phyloP scores from a whole-genome alignment of 2,797 vertebrate species.

The Crypturellus tataupa region DNA sequence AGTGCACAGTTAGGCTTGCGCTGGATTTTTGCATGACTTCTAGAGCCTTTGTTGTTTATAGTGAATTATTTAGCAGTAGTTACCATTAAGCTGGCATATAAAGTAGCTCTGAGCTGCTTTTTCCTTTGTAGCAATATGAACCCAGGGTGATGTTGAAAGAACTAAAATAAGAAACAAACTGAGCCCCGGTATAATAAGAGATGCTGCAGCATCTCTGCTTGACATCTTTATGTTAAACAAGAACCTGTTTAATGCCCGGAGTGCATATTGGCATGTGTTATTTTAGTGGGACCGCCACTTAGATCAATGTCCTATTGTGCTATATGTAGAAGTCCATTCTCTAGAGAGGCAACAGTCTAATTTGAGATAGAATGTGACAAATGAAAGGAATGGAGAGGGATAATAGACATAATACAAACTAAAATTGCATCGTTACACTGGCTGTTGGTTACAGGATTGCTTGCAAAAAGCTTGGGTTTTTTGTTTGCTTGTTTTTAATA shows the following conservation, averaged over 20 bases:
- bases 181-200: neutral
- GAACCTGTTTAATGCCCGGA: constrained; percentile 1
- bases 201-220: neutral
- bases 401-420: neutral
- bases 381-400: neutral
- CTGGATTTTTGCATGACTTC: constrained; percentile 10
- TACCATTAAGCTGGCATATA: constrained; percentile 21
- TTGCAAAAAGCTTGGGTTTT: neutral
- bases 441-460: neutral
- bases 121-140: neutral
- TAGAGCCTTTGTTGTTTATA: constrained; percentile 53
- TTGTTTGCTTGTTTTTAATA: neutral
- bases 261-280: neutral
- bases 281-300: neutral
- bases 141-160: neutral
- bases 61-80: constrained; percentile 62
- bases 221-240: constrained; percentile 33
- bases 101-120: constrained; percentile 19
- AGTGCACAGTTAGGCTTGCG: neutral
- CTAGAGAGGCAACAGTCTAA: neutral
- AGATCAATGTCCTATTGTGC: neutral
- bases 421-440: neutral
- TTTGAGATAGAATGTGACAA: neutral
- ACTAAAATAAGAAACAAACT: constrained; percentile 44
- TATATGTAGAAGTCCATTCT: neutral